These are phyloP conservation scores for Pteria penguin DNA, from an alignment of 2,888 invertebrate genomes.

Conservation along the genomic window DNA sequence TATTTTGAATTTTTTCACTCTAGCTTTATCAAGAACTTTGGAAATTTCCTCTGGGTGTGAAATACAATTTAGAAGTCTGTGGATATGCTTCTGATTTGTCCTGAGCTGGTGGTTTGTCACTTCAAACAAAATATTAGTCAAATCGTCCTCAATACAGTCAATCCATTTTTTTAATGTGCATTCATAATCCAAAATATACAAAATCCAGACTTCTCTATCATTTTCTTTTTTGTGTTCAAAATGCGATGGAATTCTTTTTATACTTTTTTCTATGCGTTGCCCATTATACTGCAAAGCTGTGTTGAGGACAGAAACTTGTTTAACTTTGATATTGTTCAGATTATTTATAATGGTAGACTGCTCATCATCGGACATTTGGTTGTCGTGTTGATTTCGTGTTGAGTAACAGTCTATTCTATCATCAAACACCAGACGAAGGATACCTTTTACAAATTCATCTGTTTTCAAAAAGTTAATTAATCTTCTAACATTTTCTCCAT, in stretches of 20 bases:
- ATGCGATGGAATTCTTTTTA: too few species aligned
- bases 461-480: not conserved
- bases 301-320: not conserved
- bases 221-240: too few species aligned
- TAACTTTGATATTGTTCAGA: not conserved
- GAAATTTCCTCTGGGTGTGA: not conserved
- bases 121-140: not conserved
- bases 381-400: not conserved
- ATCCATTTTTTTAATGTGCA: not conserved
- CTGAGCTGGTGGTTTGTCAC: not conserved
- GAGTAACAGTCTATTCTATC: not conserved
- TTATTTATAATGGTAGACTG: not conserved
- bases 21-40: not conserved
- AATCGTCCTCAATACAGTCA: not conserved
- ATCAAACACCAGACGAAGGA: not conserved
- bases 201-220: not conserved
- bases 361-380: not conserved
- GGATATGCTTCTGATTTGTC: not conserved
- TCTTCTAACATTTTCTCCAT: not conserved
- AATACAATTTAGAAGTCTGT: not conserved
- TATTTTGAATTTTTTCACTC: not conserved
- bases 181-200: not conserved
- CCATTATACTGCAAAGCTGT: too few species aligned
- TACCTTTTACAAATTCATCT: constrained; percentile 1
- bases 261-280: too few species aligned